Evolutionary conservation across 1,140 invertebrate species (phyloP).

Genomic region (Chlorops oryzae): DNA sequence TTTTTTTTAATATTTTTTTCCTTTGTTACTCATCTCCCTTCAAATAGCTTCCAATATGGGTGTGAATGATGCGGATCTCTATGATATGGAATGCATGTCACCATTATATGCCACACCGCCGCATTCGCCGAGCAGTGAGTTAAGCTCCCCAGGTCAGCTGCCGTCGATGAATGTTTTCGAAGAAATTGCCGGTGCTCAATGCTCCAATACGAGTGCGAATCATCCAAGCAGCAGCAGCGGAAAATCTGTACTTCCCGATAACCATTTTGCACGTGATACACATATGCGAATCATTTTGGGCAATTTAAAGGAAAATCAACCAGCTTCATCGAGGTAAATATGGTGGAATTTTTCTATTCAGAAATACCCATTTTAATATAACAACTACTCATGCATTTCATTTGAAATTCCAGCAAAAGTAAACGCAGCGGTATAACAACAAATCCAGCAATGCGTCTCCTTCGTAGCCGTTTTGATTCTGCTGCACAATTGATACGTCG

Average conservation of each 20-base stretch:
- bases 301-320: slow-evolving; percentile 48
- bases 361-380: too few species aligned
- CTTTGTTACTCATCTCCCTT: neutral
- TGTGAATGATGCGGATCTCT: slow-evolving; percentile 43
- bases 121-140: slow-evolving; percentile 71
- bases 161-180: slow-evolving; percentile 50
- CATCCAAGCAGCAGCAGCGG: slow-evolving; percentile 20
- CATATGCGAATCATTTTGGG: slow-evolving; percentile 87
- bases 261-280: slow-evolving; percentile 79
- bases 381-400: too few species aligned
- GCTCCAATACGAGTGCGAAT: slow-evolving; percentile 23
- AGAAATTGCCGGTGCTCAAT: slow-evolving; percentile 47
- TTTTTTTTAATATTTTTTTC: neutral
- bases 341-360: too few species aligned
- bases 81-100: slow-evolving; percentile 49
- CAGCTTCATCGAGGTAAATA: slow-evolving; percentile 36
- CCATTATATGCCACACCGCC: slow-evolving; percentile 80
- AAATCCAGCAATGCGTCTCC: slow-evolving; percentile 79
- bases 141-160: slow-evolving; percentile 52
- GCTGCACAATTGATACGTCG: slow-evolving; percentile 52
- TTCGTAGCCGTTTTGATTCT: slow-evolving; percentile 64
- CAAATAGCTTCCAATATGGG: slow-evolving; percentile 37
- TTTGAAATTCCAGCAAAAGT: slow-evolving; percentile 51
- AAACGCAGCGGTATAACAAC: slow-evolving; percentile 86
- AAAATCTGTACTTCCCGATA: slow-evolving; percentile 49